A percentile compares a stretch with the other conserved stretches of the same genome.
phyloP scores from a whole-genome alignment of 30 jellyfish, hydroid and myxozoan species.

The Mastigias papua region DNA sequence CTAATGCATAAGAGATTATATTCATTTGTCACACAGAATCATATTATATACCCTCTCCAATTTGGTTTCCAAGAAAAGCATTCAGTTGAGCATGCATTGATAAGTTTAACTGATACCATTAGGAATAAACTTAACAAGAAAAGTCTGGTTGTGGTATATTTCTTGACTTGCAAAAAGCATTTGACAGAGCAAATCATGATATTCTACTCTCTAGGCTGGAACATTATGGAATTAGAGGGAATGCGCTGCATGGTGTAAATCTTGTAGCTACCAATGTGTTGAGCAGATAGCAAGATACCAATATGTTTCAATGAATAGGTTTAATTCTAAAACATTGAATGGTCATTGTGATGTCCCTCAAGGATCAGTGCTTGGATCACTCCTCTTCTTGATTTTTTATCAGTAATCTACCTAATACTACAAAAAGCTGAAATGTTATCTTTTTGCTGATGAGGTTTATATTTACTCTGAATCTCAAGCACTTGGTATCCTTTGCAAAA shows the following conservation, averaged over 20 bases:
- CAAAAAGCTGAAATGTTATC: neutral
- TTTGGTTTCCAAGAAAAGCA: neutral
- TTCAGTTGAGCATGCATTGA: neutral
- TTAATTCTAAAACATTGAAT: too few species aligned
- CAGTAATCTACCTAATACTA: neutral
- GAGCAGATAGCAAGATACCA: too few species aligned
- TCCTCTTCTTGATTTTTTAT: neutral
- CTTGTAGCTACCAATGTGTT: too few species aligned
- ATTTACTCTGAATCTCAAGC: neutral
- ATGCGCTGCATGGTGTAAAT: too few species aligned
- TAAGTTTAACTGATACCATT: neutral
- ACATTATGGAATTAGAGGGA: too few species aligned
- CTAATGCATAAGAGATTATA: neutral
- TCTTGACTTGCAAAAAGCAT: too few species aligned
- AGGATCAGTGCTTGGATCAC: too few species aligned
- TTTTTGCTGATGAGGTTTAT: neutral
- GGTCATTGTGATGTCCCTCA: too few species aligned
- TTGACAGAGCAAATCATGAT: too few species aligned
- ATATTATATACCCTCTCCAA: neutral
- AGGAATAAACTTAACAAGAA: neutral
- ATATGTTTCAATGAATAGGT: too few species aligned
- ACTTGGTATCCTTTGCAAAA: neutral
- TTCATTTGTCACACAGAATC: neutral
- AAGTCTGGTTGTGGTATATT: too few species aligned
- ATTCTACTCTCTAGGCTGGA: too few species aligned